Base-by-base conservation (phyloP, 2,113 vertebrate species). In the Murina feae region DNA sequence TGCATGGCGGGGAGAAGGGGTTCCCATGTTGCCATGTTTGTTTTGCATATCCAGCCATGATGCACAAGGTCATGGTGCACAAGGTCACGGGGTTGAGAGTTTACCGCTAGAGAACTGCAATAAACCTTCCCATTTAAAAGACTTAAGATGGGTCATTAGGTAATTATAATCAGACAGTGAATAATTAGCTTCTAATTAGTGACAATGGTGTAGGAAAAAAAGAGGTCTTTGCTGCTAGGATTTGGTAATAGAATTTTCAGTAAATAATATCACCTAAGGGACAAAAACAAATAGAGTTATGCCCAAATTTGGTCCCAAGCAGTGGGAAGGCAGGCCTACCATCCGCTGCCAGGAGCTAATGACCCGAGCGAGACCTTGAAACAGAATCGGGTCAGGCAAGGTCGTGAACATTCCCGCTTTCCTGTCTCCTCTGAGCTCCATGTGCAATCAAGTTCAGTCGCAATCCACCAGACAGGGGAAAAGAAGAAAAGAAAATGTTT, bases 221-320 rank as follows among this genome's bases (percentile, higher is more conserved):
- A 94, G 17, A 92, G 23, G 17, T 7, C 94, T 87, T 80, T 90
- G 60, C 87, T 90, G 60, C 91, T 89, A 42, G 68, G 30, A 69
- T 90, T 96, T 93, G 39, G 86, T 72, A 80, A 76, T 35, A 49
- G 53, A 92, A 95, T 95, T 95, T 93, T 65, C 20, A 44, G 39
- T 83, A 95, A 80, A 75, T 86, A 72, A n/a, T 76, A 92, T 92
- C 76, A 86, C 63, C 60, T 95, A 39, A 68, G 47, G 44, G 69
- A 58, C 44, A 76, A 72, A 88, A 68, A 63, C 55, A 28, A 76
- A 32, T 8, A 42, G 12, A 35, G 28, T 12, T 63, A 55, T 86
- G 66, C 28, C 68, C 49, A 88, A 85, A 90, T 72, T 53, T 90
- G 84, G 53, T 92, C 47, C 76, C 79, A 66, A 85, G 28, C 44